Base-by-base conservation (phyloP, 2,888 invertebrate genomes). In the Colostygia pectinataria region DNA sequence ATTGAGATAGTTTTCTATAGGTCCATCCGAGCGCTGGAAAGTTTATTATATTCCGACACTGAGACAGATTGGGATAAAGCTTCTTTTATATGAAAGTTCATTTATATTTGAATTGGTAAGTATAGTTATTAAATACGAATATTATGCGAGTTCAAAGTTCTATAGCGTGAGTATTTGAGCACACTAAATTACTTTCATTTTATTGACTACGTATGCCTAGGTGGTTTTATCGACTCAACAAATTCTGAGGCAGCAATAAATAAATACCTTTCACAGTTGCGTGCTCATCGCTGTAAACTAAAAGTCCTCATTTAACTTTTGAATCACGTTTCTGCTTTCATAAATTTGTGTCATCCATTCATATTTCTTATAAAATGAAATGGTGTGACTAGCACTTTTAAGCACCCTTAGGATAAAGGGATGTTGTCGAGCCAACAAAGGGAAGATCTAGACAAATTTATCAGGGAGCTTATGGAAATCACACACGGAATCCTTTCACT, bases 361-460 rank as follows among this genome's bases (percentile, higher is more conserved):
- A 48, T 49, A 49, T 43, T 20, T 32, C 31, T 48, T 47, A 40
- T n/a, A n/a, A 32, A 45, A 45, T 50, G 45, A 28, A 54, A 49
- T 53, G 43, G 54, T 53, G 54, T 55, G 47, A 55, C 56, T 57
- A 56, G 66, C 42, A 55, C 48, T 50, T 52, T 49, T 42, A 61
- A 65, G 55, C 59, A 61, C 60, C 60, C 50, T 53, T 55, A 63
- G 55, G 63, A 71, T 69, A 75, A 73, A 74, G 61, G 69, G 59
- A 52, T 65, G 66, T 67, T 68, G 72, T 68, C 66, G 55, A 57
- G 51, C 61, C 68, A 72, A 80, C 79, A 78, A 82, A 77, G 66
- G 67, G 60, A 64, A 59, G 61, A 73, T 66, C 74, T 72, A 83
- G 76, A 81, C 74, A 67, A 71, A 83, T 79, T 76, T 74, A 76